Evolutionary conservation across 2,797 vertebrate genomes (phyloP).

Genomic region (Taenioides sp.): DNA sequence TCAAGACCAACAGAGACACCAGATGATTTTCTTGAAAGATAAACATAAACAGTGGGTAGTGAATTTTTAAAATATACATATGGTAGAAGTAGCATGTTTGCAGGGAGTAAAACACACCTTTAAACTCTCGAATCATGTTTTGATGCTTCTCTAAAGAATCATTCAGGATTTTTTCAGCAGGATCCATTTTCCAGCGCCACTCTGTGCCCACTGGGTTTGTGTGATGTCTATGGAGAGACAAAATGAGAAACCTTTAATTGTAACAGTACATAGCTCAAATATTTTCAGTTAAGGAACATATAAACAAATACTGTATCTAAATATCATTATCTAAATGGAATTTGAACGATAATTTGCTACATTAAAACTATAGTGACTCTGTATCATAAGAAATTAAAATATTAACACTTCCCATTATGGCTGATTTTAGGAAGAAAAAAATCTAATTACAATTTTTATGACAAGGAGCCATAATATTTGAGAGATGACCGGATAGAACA

Average conservation of each 20-base stretch:
- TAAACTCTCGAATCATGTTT: slow-evolving; percentile 91
- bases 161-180: slow-evolving; percentile 86
- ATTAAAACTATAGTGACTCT: too few species aligned
- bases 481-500: too few species aligned
- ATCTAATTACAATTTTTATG: too few species aligned
- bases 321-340: too few species aligned
- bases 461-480: too few species aligned
- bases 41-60: background rate
- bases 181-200: slow-evolving; percentile 96
- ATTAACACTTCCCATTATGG: too few species aligned
- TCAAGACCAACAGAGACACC: background rate
- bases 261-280: slow-evolving; percentile 1
- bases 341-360: too few species aligned
- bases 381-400: too few species aligned
- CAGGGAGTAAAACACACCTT: slow-evolving; percentile 75
- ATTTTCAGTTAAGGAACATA: background rate
- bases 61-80: background rate
- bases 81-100: background rate
- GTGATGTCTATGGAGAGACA: slow-evolving; percentile 81
- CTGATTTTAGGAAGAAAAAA: too few species aligned
- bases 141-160: slow-evolving; percentile 89
- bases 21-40: background rate
- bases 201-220: slow-evolving; percentile 97
- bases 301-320: background rate
- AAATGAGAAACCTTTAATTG: background rate